A percentile compares a stretch with the other conserved stretches of the same genome.
These are phyloP conservation scores for Trematomus loennbergii DNA, from an alignment of 2,113 vertebrate genomes.

Conservation along the genomic window DNA sequence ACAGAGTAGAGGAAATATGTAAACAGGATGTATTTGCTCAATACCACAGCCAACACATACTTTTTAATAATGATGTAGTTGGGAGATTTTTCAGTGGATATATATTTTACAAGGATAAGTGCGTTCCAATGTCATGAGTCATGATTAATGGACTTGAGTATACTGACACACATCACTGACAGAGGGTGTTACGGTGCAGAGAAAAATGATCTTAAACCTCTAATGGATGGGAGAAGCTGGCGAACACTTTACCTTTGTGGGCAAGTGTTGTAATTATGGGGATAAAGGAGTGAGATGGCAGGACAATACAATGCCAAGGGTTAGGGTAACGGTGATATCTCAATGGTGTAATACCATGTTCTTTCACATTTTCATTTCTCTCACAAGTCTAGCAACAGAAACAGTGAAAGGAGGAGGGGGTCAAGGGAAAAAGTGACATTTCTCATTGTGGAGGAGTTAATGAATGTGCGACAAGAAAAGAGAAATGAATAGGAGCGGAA, in stretches of 20 bases:
- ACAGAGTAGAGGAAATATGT: neutral
- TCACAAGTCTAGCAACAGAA: neutral
- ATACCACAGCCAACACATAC: neutral
- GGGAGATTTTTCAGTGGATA: neutral
- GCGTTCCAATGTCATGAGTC: neutral
- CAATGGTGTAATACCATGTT: neutral
- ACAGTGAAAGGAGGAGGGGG: neutral
- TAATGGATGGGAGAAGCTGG: neutral
- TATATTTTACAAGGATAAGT: slow-evolving; percentile 7
- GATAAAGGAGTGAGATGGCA: neutral
- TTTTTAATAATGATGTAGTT: neutral
- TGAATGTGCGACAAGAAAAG: neutral
- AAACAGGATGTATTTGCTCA: neutral
- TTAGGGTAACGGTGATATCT: neutral
- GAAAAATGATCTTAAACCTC: neutral
- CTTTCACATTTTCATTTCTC: neutral
- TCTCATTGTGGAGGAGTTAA: neutral
- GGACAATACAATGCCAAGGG: neutral
- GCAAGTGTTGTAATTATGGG: neutral
- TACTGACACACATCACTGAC: slow-evolving; percentile 5
- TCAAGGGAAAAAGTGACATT: neutral
- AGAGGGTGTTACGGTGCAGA: neutral
- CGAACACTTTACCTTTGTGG: neutral
- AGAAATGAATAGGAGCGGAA: neutral
- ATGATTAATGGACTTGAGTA: slow-evolving; percentile 15